Percentiles rank a stretch among this genome's conserved stretches.
phyloP scores from a whole-genome alignment of 1,140 invertebrate genomes.

The Drosophila repleta region DNA sequence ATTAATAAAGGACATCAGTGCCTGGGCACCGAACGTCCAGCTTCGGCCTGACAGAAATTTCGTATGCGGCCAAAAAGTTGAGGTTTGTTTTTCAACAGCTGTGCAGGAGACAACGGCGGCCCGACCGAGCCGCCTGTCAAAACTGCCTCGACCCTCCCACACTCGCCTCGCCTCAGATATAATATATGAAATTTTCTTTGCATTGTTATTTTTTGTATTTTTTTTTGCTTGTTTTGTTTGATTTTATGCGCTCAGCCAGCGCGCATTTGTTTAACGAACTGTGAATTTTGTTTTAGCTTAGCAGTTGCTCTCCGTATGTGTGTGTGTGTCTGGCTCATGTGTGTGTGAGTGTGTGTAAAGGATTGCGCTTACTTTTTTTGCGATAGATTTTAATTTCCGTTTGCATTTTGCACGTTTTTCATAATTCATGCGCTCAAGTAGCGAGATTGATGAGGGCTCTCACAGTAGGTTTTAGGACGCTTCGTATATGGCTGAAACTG shows the following conservation, averaged over 20 bases:
- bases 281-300: constrained; percentile 63
- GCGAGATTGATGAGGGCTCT: constrained; percentile 77
- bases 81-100: constrained; percentile 80
- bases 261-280: constrained; percentile 77
- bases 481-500: constrained; percentile 42
- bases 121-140: neutral
- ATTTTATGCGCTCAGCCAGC: constrained; percentile 50
- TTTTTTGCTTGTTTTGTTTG: constrained; percentile 59
- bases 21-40: neutral
- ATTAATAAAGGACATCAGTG: constrained; percentile 73
- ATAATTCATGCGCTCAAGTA: constrained; percentile 81
- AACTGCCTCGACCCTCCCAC: neutral
- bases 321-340: neutral
- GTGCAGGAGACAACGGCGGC: constrained; percentile 59
- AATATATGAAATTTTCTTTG: constrained; percentile 75
- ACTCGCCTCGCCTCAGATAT: constrained; percentile 16
- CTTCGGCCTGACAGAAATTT: constrained; percentile 46
- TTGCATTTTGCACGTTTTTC: constrained; percentile 80
- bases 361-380: constrained; percentile 48
- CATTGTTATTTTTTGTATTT: constrained; percentile 26
- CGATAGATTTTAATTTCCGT: constrained; percentile 80
- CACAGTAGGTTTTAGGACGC: constrained; percentile 29
- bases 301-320: constrained; percentile 21
- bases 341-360: constrained; percentile 23
- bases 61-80: constrained; percentile 64